Evolutionary conservation across 2,113 vertebrate genomes (phyloP).

Genomic region (Antennarius striatus): DNA sequence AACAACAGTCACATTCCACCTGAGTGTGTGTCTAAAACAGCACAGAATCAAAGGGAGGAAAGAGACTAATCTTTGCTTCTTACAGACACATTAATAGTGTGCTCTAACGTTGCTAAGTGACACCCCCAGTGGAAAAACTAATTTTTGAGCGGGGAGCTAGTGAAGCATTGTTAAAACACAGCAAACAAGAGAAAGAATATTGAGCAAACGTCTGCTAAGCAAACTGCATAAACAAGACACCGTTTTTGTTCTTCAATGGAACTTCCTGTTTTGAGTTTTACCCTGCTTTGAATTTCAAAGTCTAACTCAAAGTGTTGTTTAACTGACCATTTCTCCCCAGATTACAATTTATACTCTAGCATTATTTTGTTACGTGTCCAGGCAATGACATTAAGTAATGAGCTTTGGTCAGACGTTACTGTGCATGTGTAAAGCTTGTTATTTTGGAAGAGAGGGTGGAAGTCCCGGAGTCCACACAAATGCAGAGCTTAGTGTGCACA

Average conservation of each 20-base stretch:
- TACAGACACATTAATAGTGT: conserved; percentile 46
- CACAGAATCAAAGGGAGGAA: conserved; percentile 66
- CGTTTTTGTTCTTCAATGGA: conserved; percentile 21
- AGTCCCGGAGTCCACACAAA: conserved; percentile 49
- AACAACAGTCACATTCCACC: conserved; percentile 64
- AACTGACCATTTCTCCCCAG: conserved; percentile 25
- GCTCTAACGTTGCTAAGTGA: conserved; percentile 65
- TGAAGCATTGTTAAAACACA: conserved; percentile 67
- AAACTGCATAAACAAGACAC: conserved; percentile 29
- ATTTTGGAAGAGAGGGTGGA: conserved; percentile 67
- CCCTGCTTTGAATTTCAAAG: conserved; percentile 16
- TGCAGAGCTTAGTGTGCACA: conserved; percentile 54
- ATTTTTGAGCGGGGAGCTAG: conserved; percentile 67
- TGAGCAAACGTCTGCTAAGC: conserved; percentile 56
- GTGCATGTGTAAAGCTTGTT: conserved; percentile 61
- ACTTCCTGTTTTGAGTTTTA: conserved; percentile 8
- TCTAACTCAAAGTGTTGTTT: conserved; percentile 16
- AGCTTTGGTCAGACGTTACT: conserved; percentile 53
- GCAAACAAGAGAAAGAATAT: conserved; percentile 69
- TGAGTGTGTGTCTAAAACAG: conserved; percentile 54
- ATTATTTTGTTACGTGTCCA: conserved; percentile 14
- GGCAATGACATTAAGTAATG: conserved; percentile 56
- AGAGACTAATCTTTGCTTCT: conserved; percentile 66
- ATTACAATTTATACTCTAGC: conserved; percentile 35
- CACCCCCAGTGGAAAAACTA: conserved; percentile 68